Evolutionary conservation across 2,888 invertebrate genomes (phyloP).

Genomic region (Scelioninae gen. 2): DNA sequence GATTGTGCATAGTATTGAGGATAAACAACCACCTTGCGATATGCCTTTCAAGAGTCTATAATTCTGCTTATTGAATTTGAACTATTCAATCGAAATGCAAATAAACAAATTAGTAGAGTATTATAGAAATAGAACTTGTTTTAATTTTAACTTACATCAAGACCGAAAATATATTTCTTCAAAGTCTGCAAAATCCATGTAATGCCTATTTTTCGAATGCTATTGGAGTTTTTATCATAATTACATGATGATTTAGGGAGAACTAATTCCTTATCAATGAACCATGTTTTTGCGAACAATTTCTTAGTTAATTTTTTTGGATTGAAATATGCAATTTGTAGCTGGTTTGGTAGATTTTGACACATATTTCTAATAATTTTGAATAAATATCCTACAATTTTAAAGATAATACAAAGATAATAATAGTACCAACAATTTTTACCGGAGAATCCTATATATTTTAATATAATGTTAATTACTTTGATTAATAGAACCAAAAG

Average conservation of each 20-base stretch:
- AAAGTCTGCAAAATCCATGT: constrained; percentile 8
- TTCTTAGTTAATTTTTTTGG: neutral
- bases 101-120: neutral
- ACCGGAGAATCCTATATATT: no score
- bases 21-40: constrained; percentile 41
- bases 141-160: constrained; percentile 6
- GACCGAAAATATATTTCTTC: constrained; percentile 13
- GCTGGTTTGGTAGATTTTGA: constrained; percentile 13
- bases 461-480: neutral
- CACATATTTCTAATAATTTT: constrained; percentile 13
- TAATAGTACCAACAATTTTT: no score
- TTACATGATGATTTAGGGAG: constrained; percentile 13
- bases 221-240: neutral
- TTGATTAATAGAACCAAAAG: constrained; percentile 43
- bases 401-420: no score
- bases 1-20: constrained; percentile 21
- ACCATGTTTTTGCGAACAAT: constrained; percentile 26
- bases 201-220: neutral
- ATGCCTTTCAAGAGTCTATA: constrained; percentile 33
- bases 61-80: constrained; percentile 2
- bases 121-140: neutral
- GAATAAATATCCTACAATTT: constrained; percentile 7
- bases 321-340: constrained; percentile 10
- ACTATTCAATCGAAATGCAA: constrained; percentile 10
- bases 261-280: constrained; percentile 5